Percentiles rank a stretch among this genome's conserved stretches.
Conservation (phyloP, 2,113 vertebrate genomes). For the Gadus macrocephalus region DNA sequence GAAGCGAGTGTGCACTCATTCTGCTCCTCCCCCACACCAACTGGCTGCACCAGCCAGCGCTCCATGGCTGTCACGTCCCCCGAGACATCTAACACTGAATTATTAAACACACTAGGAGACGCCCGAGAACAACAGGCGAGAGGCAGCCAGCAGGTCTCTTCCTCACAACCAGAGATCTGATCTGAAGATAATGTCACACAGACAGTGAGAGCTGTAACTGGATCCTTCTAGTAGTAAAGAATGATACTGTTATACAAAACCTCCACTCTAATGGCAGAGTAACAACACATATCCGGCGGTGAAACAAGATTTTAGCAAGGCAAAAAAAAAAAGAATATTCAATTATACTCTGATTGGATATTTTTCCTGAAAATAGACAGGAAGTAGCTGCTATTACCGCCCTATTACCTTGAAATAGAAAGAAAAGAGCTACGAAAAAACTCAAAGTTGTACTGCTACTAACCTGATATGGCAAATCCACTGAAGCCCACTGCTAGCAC, state of each 20-base stretch:
- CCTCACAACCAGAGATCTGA: constrained; percentile 26
- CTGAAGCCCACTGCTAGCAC: constrained; percentile 97
- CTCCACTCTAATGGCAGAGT: too few species aligned
- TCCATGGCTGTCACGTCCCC: constrained; percentile 60
- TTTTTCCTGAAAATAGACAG: too few species aligned
- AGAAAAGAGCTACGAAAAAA: neutral
- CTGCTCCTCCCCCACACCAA: constrained; percentile 56
- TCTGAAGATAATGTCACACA: neutral
- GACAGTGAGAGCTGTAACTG: neutral
- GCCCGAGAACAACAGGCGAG: constrained; percentile 50
- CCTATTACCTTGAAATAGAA: neutral
- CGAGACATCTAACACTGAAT: constrained; percentile 67
- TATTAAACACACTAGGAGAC: constrained; percentile 70
- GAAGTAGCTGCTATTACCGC: too few species aligned
- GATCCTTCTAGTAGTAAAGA: neutral
- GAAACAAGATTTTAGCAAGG: too few species aligned
- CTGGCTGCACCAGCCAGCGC: constrained; percentile 60
- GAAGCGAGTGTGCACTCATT: constrained; percentile 29
- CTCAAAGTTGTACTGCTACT: constrained; percentile 37
- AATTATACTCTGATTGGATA: too few species aligned
- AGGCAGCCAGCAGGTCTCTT: constrained; percentile 35
- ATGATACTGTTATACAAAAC: too few species aligned
- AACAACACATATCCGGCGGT: too few species aligned
- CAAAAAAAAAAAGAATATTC: too few species aligned
- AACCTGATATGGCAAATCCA: constrained; percentile 98